Percentiles rank a stretch among this genome's conserved stretches.
These are phyloP conservation scores for Epinephelus awoara DNA, from an alignment of 2,797 vertebrate genomes.

Conservation along the genomic window DNA sequence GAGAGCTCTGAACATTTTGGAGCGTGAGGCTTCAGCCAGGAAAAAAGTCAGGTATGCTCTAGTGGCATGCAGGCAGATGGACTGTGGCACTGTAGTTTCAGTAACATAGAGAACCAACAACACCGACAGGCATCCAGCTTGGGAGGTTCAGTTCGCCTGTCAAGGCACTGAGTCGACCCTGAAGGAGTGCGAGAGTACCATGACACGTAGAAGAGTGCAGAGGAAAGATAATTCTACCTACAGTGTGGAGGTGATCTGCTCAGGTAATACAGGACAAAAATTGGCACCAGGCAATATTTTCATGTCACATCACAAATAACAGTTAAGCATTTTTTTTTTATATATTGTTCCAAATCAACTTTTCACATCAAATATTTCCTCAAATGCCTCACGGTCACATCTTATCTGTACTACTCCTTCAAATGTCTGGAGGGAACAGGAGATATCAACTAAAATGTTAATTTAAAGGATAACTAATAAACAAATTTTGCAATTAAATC, in stretches of 20 bases:
- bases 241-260: slow-evolving; percentile 26
- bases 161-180: background rate
- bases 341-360: no score
- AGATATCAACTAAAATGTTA: no score
- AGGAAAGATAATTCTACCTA: background rate
- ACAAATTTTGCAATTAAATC: no score
- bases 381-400: no score
- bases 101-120: background rate
- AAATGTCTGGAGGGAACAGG: no score
- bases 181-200: background rate
- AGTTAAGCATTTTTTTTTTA: no score
- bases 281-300: background rate
- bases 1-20: background rate
- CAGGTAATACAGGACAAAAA: slow-evolving; percentile 16
- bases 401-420: no score
- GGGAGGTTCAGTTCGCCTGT: slow-evolving; percentile 7
- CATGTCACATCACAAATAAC: background rate
- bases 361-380: no score
- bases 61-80: slow-evolving; percentile 38
- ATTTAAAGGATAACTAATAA: no score
- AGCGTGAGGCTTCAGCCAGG: rapidly evolving
- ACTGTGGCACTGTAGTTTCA: slow-evolving; percentile 23
- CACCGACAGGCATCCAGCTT: background rate
- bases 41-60: background rate
- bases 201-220: background rate